Evolutionary conservation across 1,140 invertebrate species (phyloP), one percentile per base, ranked within the genome.

Genomic region (Hestina assimilis): DNA sequence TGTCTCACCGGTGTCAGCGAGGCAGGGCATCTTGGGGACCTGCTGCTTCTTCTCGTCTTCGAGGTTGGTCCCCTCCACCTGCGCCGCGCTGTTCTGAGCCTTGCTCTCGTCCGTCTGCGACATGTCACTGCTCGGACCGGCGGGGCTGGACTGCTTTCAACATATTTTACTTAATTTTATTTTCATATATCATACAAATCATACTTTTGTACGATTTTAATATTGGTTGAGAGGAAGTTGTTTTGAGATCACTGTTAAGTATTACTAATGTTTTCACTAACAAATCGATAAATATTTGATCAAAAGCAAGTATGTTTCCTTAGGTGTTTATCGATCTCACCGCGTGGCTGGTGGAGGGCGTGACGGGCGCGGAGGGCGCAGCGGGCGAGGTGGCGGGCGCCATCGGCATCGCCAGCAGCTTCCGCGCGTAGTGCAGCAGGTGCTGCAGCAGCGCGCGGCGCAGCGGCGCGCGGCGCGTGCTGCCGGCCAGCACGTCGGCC

Each of bases 61-160:
- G 5, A 88, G 59, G 52, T 81, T 86, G 38, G 73, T 76, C 26
- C 61, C 90, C 21, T 91, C 90, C 15, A 17, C 7, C 28, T 92
- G 90, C 2, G 63, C 53, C n/a, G 67, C 60, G 46, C 59, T 69
- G 53, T 72, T 90, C 66, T 93, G 92, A 23, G 93, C 93, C 89
- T 96, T 95, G 62, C 92, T 94, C 80, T 95, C 94, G 71, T 96
- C 94, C 0, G 94, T 95, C 88, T 95, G 93, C 19, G 89, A 89
- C 66, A 88, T 80, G 51, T 87, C 90, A 1, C 81, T 75, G 8
- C 77, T 62, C 45, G 57, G 46, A 2, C 53, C 53, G 15, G 45
- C 45, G 1, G 65, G 69, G 40, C 63, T 66, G 1, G 60, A 43
- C 2, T 55, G 45, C 56, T 59, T 8, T n/a, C 51, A 12, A 50